Percentiles rank a stretch among this genome's conserved stretches.
phyloP scores from a whole-genome alignment of 2,113 vertebrate species.

The Labeo rohita region DNA sequence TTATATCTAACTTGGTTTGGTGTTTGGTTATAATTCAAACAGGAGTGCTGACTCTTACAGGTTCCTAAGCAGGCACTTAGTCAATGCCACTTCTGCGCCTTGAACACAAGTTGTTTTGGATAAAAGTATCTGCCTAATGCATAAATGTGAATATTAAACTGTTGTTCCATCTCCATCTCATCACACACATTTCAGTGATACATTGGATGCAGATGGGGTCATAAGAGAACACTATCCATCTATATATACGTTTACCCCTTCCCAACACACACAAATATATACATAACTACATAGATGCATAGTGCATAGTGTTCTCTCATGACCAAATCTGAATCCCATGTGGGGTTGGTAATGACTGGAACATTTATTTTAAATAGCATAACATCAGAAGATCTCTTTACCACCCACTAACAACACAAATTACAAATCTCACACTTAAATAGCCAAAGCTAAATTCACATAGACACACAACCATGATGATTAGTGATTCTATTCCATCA shows the following conservation, averaged over 20 bases:
- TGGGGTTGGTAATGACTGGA: background rate
- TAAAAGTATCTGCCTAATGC: background rate
- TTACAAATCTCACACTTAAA: background rate
- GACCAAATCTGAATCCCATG: background rate
- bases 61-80: background rate
- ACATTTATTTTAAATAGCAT: background rate
- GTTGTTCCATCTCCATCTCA: background rate
- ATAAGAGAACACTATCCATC: too few species aligned
- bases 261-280: too few species aligned
- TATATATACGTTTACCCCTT: too few species aligned
- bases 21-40: background rate
- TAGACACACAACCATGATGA: constrained; percentile 26
- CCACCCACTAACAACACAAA: background rate
- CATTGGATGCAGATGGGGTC: too few species aligned
- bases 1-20: background rate
- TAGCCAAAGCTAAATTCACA: constrained; percentile 19
- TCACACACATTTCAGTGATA: too few species aligned
- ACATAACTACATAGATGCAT: background rate
- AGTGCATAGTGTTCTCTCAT: background rate
- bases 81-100: background rate
- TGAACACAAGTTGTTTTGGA: background rate
- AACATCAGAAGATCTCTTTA: background rate
- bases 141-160: background rate
- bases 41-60: constrained; percentile 2
- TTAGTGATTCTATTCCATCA: constrained; percentile 47